Base-by-base conservation (phyloP, 2,888 invertebrate genomes). In the Caenorhabditis sp. region DNA sequence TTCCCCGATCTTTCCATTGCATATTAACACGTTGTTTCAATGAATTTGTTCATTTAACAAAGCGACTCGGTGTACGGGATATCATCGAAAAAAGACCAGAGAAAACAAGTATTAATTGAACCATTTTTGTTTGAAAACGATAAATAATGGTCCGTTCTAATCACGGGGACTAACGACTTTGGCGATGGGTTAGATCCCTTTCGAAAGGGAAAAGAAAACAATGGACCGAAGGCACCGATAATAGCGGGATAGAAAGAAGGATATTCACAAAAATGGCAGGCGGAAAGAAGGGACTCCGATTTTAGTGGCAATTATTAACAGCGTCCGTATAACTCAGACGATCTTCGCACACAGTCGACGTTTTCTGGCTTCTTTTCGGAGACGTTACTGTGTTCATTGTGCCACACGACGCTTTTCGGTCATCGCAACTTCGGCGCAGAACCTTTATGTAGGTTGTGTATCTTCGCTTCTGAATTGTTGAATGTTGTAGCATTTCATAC, bases 301-400 rank as follows among this genome's bases (percentile, higher is more conserved):
- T 22, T 50, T 52, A 70, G 32, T 63, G 55, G 22, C 43, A 45
- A 17, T 58, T 61, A 46, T 70, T 75, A 0, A 75, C 75, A 22
- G 75, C 75, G 22, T 75, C 75, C 0, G 68, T 75, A 39, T 75
- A 75, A 27, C 75, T 75, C 17, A 75, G 62, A 32, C 75, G 75
- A 43, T 75, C 75, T 15, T 75, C 75, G 22, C 74, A 61, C 3
- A 66, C 17, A 17, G 56, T 20, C 13, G 46, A 24, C 27, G 35
- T 27, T 20, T 48, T 55, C 20, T 56, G 56, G 9, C n/a, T 39
- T n/a, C 58, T 50, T 17, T 62, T 68, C 0, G 68, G 62, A 15
- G 75, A 52, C 52, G 20, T 59, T 11, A 74, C 45, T 0, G 45
- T 41, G 22, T 75, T 68, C 61, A 75, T 56, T n/a, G 65, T 74